phyloP scores from a whole-genome alignment of 2,888 invertebrate genomes.

The Rhamphomyia laevipes region DNA sequence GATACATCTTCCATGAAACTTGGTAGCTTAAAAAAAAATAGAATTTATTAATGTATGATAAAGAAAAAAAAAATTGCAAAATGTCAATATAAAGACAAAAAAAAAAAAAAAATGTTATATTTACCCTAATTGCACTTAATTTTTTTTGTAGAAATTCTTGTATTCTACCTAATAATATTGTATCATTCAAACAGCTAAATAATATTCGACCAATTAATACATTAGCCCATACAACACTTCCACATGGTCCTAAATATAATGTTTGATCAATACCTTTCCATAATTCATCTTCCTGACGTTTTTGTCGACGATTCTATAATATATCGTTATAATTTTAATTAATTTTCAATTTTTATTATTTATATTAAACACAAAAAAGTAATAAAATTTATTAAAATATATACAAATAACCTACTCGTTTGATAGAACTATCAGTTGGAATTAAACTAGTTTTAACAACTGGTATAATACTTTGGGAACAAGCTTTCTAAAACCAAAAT shows the following conservation, averaged over 20 bases:
- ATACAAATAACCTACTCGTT: conserved; percentile 10
- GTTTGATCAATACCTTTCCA: conserved; percentile 38
- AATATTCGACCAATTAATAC: conserved; percentile 32
- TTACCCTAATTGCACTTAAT: conserved; percentile 33
- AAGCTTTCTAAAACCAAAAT: conserved; percentile 28
- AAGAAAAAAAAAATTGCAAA: too few species aligned
- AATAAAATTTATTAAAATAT: conserved; percentile 2
- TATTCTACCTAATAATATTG: conserved; percentile 25
- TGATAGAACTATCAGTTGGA: neutral
- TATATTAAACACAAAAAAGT: neutral
- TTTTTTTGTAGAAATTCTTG: conserved; percentile 35
- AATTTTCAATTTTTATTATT: neutral
- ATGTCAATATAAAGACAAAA: too few species aligned
- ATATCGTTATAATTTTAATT: neutral
- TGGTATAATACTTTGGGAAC: conserved; percentile 28
- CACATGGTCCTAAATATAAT: conserved; percentile 33
- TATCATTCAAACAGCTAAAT: conserved; percentile 30
- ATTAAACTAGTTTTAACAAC: conserved; percentile 19
- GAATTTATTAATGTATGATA: neutral
- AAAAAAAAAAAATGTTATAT: neutral
- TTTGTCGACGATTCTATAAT: conserved; percentile 28
- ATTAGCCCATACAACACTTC: conserved; percentile 36
- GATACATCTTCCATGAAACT: conserved; percentile 71
- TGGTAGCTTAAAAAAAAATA: conserved; percentile 46
- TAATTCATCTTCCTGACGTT: conserved; percentile 32